Evolutionary conservation across 2,113 vertebrate genomes (phyloP), one percentile per base, ranked within the genome.

Genomic region (Vulpes ferrilata): DNA sequence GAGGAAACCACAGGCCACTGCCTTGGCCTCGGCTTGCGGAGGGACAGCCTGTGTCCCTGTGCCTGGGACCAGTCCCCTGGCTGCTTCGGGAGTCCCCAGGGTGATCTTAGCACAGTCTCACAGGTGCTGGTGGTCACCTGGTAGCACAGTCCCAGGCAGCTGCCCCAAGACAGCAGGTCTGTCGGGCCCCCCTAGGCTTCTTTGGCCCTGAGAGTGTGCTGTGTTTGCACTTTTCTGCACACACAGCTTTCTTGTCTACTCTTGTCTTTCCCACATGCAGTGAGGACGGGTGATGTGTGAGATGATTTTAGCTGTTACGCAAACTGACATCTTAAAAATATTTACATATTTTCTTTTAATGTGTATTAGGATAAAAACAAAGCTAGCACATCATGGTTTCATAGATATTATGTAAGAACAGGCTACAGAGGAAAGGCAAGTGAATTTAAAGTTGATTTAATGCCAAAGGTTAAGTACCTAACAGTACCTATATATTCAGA

Each of bases 381-480:
- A 93, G 30, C 12, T 20, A 71, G 62, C 48, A 17, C 3, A 27
- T 67, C 13, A 20, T 80, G 20, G 48, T 38, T 85, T 60, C 6
- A 38, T 67, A 86, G 81, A 79, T 74, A 20, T 19, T 86, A 19
- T 93, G 0, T 69, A 73, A 88, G 60, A 83, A 15, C 59, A 51
- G 35, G 25, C 57, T 73, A 20, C 13, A 23, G 27, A 43, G 73
- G 53, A 82, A 95, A 69, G 69, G 38, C 43, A 91, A 92, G 38
- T 79, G 69, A 57, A 60, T 43, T 80, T 79, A 59, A 90, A 93
- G 73, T 53, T 92, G 73, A 51, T 10, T 57, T 73, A 80, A 64
- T 85, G 25, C 89, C 82, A 97, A 57, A 43, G 73, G 65, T 22
- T 22, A 95, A 74, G 19, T 80, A 83, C 82, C 64, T 85, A 62